Percentiles rank a stretch among this genome's conserved stretches.
phyloP scores from a whole-genome alignment of 2,797 vertebrate genomes.

The Triplophysa bombifrons region DNA sequence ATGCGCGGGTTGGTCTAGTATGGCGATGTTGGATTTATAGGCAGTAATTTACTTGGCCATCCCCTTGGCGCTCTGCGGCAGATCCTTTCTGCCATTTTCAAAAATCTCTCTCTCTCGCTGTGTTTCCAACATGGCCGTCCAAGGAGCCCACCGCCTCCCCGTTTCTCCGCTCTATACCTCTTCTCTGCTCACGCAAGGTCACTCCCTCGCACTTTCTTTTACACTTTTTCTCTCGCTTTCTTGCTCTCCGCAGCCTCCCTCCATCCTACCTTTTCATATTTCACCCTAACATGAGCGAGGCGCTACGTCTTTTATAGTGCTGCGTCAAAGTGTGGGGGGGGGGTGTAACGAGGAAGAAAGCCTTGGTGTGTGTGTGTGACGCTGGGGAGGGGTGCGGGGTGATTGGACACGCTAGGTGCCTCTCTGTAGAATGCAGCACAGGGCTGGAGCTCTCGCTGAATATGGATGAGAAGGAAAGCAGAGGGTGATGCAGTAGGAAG shows the following conservation, averaged over 20 bases:
- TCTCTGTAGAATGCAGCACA: constrained; percentile 80
- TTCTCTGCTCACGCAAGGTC: constrained; percentile 52
- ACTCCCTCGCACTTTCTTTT: constrained; percentile 56
- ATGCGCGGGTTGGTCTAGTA: constrained; percentile 46
- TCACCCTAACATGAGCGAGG: constrained; percentile 70
- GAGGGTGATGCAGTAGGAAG: constrained; percentile 72
- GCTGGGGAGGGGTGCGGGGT: constrained; percentile 63
- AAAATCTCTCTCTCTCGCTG: constrained; percentile 29
- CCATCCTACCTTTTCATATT: constrained; percentile 57
- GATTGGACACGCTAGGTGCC: constrained; percentile 76
- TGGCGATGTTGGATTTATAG: constrained; percentile 75
- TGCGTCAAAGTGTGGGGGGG: constrained; percentile 80
- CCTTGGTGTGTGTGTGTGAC: constrained; percentile 50
- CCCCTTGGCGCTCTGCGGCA: constrained; percentile 81
- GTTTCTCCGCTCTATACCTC: constrained; percentile 42
- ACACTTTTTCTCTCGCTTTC: constrained; percentile 43
- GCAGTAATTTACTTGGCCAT: constrained; percentile 79
- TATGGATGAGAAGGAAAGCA: constrained; percentile 86
- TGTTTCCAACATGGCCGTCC: constrained; percentile 59
- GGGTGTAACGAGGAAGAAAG: constrained; percentile 57
- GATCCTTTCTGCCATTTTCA: constrained; percentile 66
- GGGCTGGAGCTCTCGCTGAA: constrained; percentile 84
- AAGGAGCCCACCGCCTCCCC: constrained; percentile 46
- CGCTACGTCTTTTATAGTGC: constrained; percentile 81
- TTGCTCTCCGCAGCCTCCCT: constrained; percentile 54